A percentile compares a stretch with the other conserved stretches of the same genome.
Evolutionary conservation across 2,113 vertebrate species (phyloP).

Genomic region (Nannobrachium achirus): DNA sequence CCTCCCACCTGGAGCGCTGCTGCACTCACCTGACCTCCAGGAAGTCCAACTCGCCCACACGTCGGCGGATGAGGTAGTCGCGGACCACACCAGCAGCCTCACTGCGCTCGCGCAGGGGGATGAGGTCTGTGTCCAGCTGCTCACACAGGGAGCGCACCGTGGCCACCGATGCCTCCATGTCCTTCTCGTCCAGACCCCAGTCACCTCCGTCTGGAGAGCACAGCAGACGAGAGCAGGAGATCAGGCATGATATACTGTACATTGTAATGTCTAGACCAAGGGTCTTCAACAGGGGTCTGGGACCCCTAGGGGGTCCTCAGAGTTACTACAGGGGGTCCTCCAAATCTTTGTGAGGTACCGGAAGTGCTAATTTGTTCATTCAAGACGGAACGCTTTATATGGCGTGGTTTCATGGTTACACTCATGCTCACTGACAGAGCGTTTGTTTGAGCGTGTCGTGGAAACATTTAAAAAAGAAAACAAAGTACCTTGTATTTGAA

Average conservation of each 20-base stretch:
- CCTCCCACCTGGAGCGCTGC: background rate
- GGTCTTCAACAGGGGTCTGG: too few relatives aligned
- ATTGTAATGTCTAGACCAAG: background rate
- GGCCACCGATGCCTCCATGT: slow-evolving; percentile 96
- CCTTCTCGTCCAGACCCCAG: slow-evolving; percentile 91
- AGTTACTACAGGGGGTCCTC: too few relatives aligned
- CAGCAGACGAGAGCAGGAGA: background rate
- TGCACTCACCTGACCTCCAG: slow-evolving; percentile 94
- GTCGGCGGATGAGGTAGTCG: slow-evolving; percentile 93
- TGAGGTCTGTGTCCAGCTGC: slow-evolving; percentile 92
- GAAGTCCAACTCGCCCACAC: slow-evolving; percentile 97
- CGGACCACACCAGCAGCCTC: slow-evolving; percentile 91
- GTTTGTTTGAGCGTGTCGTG: too few relatives aligned
- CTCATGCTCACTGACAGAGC: too few relatives aligned
- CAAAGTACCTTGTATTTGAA: too few relatives aligned
- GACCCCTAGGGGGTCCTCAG: too few relatives aligned
- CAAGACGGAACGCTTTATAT: too few relatives aligned
- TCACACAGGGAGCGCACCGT: slow-evolving; percentile 94
- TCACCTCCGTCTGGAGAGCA: slow-evolving; percentile 87
- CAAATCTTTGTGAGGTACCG: too few relatives aligned
- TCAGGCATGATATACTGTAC: background rate
- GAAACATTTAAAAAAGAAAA: too few relatives aligned
- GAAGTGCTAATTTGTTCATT: too few relatives aligned
- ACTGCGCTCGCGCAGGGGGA: slow-evolving; percentile 89
- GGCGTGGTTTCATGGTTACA: too few relatives aligned